Evolutionary conservation across 2,113 vertebrate genomes (phyloP).

Genomic region (Isichthys henryi): DNA sequence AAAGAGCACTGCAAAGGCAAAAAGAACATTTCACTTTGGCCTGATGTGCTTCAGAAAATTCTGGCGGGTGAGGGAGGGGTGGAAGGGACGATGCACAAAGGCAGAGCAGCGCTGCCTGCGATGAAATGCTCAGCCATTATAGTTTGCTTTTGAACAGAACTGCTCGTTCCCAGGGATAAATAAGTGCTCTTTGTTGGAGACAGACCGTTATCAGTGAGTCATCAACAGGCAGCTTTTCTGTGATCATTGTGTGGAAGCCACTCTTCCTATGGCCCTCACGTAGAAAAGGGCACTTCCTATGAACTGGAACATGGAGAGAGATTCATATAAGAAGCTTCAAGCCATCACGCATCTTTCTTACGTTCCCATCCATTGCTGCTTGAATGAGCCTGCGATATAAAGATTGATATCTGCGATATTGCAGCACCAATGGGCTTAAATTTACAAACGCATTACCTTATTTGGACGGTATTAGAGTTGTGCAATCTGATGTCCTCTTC

Average conservation of each 20-base stretch:
- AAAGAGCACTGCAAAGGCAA: not conserved
- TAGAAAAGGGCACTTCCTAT: not conserved
- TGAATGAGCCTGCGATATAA: not conserved
- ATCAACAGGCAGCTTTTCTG: constrained; percentile 56
- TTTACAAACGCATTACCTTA: not conserved
- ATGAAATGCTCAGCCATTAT: constrained; percentile 10
- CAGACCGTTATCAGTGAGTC: constrained; percentile 55
- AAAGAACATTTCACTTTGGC: not conserved
- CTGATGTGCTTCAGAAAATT: not conserved
- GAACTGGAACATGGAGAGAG: not conserved
- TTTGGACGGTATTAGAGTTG: not conserved
- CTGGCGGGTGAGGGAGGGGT: not conserved
- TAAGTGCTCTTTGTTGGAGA: constrained; percentile 53
- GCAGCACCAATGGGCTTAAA: not conserved
- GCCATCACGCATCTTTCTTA: not conserved
- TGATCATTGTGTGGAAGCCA: constrained; percentile 26
- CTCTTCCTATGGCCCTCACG: constrained; percentile 46
- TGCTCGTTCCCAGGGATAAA: constrained; percentile 47
- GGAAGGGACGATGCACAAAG: not conserved
- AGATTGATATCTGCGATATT: not conserved
- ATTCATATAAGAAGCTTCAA: not conserved
- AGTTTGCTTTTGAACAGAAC: constrained; percentile 18
- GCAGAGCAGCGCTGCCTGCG: not conserved
- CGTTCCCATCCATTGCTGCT: not conserved
- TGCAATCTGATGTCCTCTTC: not conserved